phyloP scores from a whole-genome alignment of 1,140 invertebrate species.

The Druon quercuslanigerum region DNA sequence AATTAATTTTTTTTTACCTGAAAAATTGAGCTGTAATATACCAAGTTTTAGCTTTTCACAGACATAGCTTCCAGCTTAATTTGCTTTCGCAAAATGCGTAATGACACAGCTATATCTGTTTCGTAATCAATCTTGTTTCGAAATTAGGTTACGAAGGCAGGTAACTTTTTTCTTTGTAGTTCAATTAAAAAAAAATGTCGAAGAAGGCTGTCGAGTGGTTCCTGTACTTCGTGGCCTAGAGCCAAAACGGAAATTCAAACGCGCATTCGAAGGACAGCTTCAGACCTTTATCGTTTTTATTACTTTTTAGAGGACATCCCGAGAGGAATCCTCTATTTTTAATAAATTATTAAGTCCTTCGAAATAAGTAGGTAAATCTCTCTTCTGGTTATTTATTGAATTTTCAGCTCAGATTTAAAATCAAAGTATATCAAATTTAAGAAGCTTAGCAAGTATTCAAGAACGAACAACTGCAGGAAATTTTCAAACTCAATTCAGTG shows the following conservation, averaged over 20 bases:
- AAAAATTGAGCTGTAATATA: no score
- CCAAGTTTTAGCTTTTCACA: no score
- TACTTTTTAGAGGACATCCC: neutral
- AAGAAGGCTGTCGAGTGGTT: neutral
- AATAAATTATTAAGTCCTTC: slow-evolving; percentile 4
- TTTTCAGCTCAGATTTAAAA: neutral
- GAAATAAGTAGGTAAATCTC: neutral
- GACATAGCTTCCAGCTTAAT: no score
- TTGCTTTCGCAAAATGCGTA: no score
- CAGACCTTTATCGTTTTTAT: slow-evolving; percentile 1
- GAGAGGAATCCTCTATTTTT: neutral
- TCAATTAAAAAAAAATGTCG: neutral
- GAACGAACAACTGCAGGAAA: no score
- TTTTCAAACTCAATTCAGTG: no score
- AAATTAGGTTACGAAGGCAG: no score
- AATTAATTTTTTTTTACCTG: no score
- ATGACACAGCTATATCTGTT: no score
- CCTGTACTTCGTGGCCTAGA: neutral
- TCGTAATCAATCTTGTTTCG: no score
- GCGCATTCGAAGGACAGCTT: neutral
- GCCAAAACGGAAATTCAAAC: slow-evolving; percentile 13
- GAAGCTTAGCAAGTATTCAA: no score
- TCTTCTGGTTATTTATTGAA: neutral
- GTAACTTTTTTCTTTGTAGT: neutral
- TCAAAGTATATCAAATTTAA: no score